These are phyloP conservation scores for Monochamus saltuarius DNA, from an alignment of 1,140 invertebrate species.

Conservation along the genomic window DNA sequence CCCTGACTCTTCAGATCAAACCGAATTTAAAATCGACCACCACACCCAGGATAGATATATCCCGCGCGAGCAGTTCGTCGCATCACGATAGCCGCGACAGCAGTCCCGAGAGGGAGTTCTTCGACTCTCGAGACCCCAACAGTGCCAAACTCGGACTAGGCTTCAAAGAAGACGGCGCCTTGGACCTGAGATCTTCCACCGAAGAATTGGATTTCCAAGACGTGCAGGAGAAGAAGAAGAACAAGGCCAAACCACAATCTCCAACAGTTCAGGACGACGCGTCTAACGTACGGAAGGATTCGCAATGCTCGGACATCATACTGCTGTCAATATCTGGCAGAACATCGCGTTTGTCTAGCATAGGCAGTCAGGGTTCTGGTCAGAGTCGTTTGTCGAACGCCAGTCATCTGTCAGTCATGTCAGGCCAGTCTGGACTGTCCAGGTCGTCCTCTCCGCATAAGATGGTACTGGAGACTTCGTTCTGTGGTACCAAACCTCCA, in stretches of 20 bases:
- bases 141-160: slow-evolving; percentile 56
- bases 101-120: slow-evolving; percentile 75
- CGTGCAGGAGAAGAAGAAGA: slow-evolving; percentile 57
- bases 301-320: slow-evolving; percentile 74
- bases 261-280: slow-evolving; percentile 31
- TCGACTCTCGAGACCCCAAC: slow-evolving; percentile 52
- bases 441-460: slow-evolving; percentile 85
- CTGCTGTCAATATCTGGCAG: slow-evolving; percentile 78
- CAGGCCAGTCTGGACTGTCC: slow-evolving; percentile 66
- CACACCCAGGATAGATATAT: slow-evolving; percentile 84
- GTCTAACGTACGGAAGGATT: slow-evolving; percentile 63
- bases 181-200: slow-evolving; percentile 79
- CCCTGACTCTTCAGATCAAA: slow-evolving; percentile 44
- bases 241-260: slow-evolving; percentile 52
- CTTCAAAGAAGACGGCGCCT: slow-evolving; percentile 75
- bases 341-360: slow-evolving; percentile 76
- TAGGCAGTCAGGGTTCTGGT: slow-evolving; percentile 67
- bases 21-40: slow-evolving; percentile 63
- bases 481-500: slow-evolving; percentile 79
- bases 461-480: slow-evolving; percentile 85
- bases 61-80: slow-evolving; percentile 80
- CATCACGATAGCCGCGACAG: slow-evolving; percentile 81
- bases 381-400: slow-evolving; percentile 58
- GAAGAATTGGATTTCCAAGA: slow-evolving; percentile 82
- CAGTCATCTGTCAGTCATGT: slow-evolving; percentile 61